These are phyloP conservation scores for Alitta virens DNA, from an alignment of 2,888 invertebrate genomes.

Conservation along the genomic window DNA sequence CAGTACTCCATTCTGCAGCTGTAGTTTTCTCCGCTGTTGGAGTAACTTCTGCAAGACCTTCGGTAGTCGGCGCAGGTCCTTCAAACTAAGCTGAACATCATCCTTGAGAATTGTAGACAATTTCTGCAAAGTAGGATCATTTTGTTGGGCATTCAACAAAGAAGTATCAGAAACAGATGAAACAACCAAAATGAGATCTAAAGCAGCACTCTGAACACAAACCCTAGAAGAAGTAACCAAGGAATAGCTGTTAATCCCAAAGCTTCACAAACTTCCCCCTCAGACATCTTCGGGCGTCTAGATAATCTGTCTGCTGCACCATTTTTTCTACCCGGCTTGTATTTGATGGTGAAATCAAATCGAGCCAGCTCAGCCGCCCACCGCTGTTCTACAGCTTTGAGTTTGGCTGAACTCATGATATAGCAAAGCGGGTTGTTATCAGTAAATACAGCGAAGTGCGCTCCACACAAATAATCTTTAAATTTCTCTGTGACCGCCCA, in stretches of 20 bases:
- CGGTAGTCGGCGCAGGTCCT: background rate
- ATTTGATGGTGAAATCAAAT: background rate
- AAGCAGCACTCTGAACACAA: too few relatives aligned
- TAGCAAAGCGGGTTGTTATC: slow-evolving; percentile 6
- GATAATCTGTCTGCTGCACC: background rate
- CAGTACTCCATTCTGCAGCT: background rate
- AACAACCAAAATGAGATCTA: too few relatives aligned
- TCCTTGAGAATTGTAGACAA: too few relatives aligned
- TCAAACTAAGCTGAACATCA: too few relatives aligned
- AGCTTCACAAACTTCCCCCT: too few relatives aligned
- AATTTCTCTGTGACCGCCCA: slow-evolving; percentile 26
- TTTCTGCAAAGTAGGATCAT: too few relatives aligned
- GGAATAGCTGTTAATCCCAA: too few relatives aligned
- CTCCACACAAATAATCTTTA: slow-evolving; percentile 9
- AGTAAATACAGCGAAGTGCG: background rate
- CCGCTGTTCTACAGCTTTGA: background rate
- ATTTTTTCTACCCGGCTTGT: background rate
- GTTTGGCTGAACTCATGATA: slow-evolving; percentile 1
- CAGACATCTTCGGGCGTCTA: background rate
- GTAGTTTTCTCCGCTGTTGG: background rate
- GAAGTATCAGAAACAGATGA: too few relatives aligned
- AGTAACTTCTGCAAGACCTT: background rate
- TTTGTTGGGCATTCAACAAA: too few relatives aligned
- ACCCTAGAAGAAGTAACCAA: too few relatives aligned
- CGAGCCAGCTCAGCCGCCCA: background rate